A percentile compares a stretch with the other conserved stretches of the same genome.
Evolutionary conservation across 2,888 invertebrate genomes (phyloP).

Genomic region (Nycteola revayana): DNA sequence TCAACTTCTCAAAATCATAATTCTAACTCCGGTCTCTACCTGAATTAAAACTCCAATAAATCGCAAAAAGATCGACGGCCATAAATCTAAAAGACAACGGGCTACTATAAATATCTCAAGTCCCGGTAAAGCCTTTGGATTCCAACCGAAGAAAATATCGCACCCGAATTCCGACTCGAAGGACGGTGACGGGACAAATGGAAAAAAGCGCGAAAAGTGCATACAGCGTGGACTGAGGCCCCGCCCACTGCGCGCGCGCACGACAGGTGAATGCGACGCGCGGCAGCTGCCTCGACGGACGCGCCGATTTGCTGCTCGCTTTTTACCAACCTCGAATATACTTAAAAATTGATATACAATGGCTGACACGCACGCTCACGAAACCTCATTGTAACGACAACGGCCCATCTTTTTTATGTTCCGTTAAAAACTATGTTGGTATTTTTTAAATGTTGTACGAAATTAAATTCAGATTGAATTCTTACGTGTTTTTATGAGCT

Average conservation of each 20-base stretch:
- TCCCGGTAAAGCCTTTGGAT: constrained; percentile 72
- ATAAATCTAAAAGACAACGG: constrained; percentile 61
- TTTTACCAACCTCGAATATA: constrained; percentile 60
- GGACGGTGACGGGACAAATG: constrained; percentile 63
- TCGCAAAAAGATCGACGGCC: constrained; percentile 48
- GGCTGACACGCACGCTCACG: constrained; percentile 55
- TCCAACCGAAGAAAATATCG: constrained; percentile 77
- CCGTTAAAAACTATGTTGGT: constrained; percentile 19
- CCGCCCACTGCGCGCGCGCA: constrained; percentile 70
- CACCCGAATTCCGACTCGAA: constrained; percentile 77
- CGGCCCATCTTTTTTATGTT: constrained; percentile 32
- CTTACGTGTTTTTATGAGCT: constrained; percentile 6
- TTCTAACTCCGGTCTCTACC: constrained; percentile 38
- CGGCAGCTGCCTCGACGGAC: constrained; percentile 57
- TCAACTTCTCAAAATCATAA: constrained; percentile 21
- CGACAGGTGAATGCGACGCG: constrained; percentile 77
- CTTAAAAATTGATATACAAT: constrained; percentile 74
- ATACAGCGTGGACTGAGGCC: constrained; percentile 51
- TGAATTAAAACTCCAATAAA: constrained; percentile 64
- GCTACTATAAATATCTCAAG: constrained; percentile 69
- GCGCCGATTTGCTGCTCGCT: constrained; percentile 64
- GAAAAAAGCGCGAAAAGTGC: constrained; percentile 68
- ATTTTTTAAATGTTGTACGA: constrained; percentile 16
- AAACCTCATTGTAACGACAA: constrained; percentile 46
- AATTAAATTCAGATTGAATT: constrained; percentile 22